Evolutionary conservation across 2,888 invertebrate species (phyloP), one percentile per base, ranked within the genome.

Genomic region (Callosobruchus maculatus): DNA sequence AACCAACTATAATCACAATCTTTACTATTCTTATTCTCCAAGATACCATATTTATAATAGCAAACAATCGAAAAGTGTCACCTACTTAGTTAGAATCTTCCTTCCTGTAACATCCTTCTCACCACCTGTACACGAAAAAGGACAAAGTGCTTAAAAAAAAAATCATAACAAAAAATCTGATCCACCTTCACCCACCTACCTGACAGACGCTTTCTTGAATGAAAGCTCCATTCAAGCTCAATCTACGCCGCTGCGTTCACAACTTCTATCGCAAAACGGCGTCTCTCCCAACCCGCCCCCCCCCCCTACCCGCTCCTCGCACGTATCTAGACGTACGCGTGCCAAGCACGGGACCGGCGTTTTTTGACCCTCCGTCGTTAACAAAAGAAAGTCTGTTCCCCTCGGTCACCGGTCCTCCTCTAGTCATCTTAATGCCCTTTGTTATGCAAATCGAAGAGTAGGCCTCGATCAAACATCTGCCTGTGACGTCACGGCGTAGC

Each of bases 381-480:
- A 86, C 86, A 86, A 86, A 86, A 85, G 86, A 85, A 86, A 85
- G 80, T 83, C 73, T 80, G 83, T 84, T 84, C 86, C 67, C 82
- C 83, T 82, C 76, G 82, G 80, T 84, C 85, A 86, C 85, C 85
- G 86, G 85, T 83, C 84, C 81, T 75, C 75, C 70, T 81, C 83
- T 84, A 85, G 86, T 87, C 68, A 21, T 49, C 86, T 86, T 86
- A 86, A 87, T 86, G 81, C 84, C 83, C 80, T 85, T 87, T 87
- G 84, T 87, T 82, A 87, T 86, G 87, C 81, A 84, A 86, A 87
- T 86, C 76, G 79, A 83, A 85, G 85, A 85, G 85, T 85, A 86
- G 85, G 83, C 85, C 79, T 20, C 21, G 71, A n/a, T 21, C 21
- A 0, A 68, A 68, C 68, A 68, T 68, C 68, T 68, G 68, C 68